These are phyloP conservation scores for Rhabdophis nuchalis DNA, from an alignment of 2,797 vertebrate species.

Conservation along the genomic window DNA sequence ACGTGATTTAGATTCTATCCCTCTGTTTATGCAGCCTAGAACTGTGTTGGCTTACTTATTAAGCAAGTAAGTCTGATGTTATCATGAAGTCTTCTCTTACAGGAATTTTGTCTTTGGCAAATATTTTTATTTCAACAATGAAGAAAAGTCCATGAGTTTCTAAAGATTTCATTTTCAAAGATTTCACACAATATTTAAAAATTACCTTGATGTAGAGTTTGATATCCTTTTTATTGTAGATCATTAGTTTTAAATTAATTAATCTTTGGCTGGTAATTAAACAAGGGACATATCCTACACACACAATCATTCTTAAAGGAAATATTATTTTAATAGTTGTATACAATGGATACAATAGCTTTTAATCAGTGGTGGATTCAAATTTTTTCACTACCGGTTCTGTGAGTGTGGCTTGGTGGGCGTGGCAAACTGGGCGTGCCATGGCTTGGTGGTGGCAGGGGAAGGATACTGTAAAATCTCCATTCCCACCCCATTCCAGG, in stretches of 20 bases:
- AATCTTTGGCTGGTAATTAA: background rate
- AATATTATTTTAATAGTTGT: background rate
- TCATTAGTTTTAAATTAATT: background rate
- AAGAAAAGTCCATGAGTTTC: background rate
- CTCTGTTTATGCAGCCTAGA: no score
- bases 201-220: background rate
- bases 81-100: background rate
- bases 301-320: background rate
- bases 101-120: conserved; percentile 15
- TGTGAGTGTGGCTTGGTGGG: no score
- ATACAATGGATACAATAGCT: background rate
- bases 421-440: no score
- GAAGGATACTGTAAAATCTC: no score
- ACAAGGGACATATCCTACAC: background rate
- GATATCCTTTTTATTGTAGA: background rate
- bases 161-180: background rate
- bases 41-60: no score
- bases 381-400: no score
- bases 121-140: background rate
- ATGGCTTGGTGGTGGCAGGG: no score
- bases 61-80: background rate
- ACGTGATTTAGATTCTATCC: no score
- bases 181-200: background rate
- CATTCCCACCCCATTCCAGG: no score
- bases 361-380: background rate